phyloP scores from a whole-genome alignment of 2,797 vertebrate species.

The Ispidina picta region DNA sequence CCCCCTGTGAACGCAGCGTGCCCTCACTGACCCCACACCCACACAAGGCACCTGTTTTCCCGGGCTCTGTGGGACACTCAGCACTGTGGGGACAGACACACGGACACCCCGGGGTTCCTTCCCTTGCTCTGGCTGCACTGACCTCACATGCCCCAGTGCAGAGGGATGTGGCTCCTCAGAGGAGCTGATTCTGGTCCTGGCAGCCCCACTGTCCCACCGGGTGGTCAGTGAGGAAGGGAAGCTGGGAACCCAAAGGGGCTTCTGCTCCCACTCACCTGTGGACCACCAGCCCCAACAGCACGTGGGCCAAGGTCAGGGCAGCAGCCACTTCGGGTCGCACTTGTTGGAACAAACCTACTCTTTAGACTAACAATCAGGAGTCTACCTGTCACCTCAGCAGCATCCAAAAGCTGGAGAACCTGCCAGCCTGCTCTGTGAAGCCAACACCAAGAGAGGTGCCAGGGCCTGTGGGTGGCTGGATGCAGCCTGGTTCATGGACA shows the following conservation, averaged over 20 bases:
- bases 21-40: neutral
- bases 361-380: neutral
- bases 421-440: neutral
- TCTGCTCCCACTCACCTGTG: fast-evolving
- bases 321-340: fast-evolving
- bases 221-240: neutral
- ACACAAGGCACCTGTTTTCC: neutral
- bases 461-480: neutral
- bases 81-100: neutral
- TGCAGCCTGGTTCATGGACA: neutral
- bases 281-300: fast-evolving
- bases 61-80: neutral
- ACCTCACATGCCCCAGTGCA: fast-evolving
- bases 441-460: neutral
- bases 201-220: neutral
- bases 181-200: neutral
- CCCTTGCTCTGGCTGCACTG: fast-evolving
- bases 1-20: neutral
- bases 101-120: no score
- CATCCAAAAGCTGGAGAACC: neutral
- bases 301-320: neutral
- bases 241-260: neutral
- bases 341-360: neutral
- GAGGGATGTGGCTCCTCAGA: neutral
- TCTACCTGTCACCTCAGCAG: neutral